Percentiles rank a stretch among this genome's conserved stretches.
Evolutionary conservation across 2,113 vertebrate genomes (phyloP).

Genomic region (Marmota flaviventris): DNA sequence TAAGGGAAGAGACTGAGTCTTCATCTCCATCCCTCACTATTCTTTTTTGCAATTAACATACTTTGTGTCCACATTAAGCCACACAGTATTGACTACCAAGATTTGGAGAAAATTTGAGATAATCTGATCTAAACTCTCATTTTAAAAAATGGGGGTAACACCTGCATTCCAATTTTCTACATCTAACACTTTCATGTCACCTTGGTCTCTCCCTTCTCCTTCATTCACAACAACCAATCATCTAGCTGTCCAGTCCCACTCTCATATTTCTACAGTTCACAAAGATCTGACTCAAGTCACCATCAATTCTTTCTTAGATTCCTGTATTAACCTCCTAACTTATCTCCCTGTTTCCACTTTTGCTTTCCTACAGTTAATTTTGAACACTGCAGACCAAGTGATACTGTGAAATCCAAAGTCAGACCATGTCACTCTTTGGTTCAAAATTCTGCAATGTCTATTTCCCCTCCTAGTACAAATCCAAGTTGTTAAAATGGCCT

Average conservation of each 20-base stretch:
- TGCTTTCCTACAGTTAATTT: neutral
- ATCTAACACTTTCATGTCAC: neutral
- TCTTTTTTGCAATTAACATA: neutral
- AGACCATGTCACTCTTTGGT: neutral
- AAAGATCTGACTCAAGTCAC: neutral
- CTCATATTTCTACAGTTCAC: neutral
- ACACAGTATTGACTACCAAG: neutral
- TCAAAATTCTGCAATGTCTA: conserved; percentile 12
- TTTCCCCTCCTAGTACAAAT: neutral
- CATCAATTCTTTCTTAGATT: neutral
- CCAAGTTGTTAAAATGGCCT: neutral
- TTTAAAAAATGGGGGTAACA: neutral
- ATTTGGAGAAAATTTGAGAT: neutral
- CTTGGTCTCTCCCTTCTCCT: neutral
- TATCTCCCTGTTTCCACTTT: neutral
- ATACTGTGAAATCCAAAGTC: neutral
- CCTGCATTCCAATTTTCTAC: neutral
- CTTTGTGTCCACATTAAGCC: conserved; percentile 14
- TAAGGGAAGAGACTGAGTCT: conserved; percentile 13
- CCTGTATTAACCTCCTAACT: neutral
- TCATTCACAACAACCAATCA: neutral
- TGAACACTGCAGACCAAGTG: neutral
- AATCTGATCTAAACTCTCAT: conserved; percentile 19
- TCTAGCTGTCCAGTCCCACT: neutral
- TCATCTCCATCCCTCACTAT: neutral